Conservation (phyloP, 2,888 invertebrate species). For the Pollenia angustigena region DNA sequence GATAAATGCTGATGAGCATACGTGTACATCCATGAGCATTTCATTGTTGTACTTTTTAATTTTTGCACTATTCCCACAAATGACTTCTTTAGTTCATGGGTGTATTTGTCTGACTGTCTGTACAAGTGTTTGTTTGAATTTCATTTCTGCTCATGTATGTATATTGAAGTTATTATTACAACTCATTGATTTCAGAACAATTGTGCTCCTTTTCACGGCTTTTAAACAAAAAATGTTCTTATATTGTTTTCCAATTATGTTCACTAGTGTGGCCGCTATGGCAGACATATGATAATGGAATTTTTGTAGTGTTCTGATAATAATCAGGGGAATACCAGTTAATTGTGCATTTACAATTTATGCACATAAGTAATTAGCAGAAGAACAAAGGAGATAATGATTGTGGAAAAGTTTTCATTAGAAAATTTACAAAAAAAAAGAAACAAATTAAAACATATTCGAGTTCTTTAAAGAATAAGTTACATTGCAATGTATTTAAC, state of each 20-base stretch:
- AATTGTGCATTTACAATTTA: slow-evolving; percentile 8
- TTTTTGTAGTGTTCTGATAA: not conserved
- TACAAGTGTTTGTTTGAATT: not conserved
- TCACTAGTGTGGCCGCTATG: not conserved
- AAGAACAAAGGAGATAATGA: not conserved
- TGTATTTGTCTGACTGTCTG: not conserved
- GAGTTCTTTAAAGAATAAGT: no score
- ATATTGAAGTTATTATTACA: slow-evolving; percentile 57
- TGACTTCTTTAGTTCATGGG: not conserved
- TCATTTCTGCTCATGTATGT: not conserved
- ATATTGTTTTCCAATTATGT: slow-evolving; percentile 25
- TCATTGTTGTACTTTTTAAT: no score
- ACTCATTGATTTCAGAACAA: slow-evolving; percentile 65
- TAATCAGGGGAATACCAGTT: not conserved
- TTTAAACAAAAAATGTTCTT: slow-evolving; percentile 32
- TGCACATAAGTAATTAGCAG: not conserved
- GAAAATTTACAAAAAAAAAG: not conserved
- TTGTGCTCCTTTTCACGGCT: slow-evolving; percentile 41
- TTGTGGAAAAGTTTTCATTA: not conserved
- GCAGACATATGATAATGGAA: not conserved
- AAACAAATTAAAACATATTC: slow-evolving; percentile 18
- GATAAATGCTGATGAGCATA: no score
- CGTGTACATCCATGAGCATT: no score
- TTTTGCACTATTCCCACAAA: not conserved
- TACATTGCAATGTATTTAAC: no score